Conservation (phyloP, 2,797 vertebrate genomes). For the Argyrosomus regius region DNA sequence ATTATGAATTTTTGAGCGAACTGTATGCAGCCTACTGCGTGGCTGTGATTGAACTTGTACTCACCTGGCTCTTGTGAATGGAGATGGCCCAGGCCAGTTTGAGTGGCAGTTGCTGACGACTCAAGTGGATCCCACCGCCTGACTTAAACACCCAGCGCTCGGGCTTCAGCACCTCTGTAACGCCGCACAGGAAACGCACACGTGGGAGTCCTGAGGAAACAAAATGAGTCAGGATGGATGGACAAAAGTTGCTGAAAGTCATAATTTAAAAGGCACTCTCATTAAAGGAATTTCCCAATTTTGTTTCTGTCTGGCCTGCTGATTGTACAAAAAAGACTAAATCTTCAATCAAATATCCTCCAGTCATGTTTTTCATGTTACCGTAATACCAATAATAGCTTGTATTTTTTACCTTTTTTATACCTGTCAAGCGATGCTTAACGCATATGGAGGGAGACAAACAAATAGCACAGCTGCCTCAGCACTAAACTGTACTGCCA, state of each 20-base stretch:
- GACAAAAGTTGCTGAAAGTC: background rate
- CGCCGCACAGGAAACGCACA: constrained; percentile 93
- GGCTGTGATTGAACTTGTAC: background rate
- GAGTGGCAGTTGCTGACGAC: constrained; percentile 94
- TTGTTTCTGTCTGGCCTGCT: background rate
- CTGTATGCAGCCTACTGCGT: background rate
- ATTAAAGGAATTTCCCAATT: too few species aligned
- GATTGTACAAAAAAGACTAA: background rate
- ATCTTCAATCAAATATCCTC: too few species aligned
- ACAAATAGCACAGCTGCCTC: too few species aligned
- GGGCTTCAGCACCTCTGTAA: constrained; percentile 87
- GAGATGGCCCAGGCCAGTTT: constrained; percentile 98
- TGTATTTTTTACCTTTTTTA: too few species aligned
- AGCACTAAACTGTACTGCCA: too few species aligned
- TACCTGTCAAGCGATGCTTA: too few species aligned
- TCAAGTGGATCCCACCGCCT: constrained; percentile 87
- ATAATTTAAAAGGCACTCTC: background rate
- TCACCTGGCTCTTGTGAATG: constrained; percentile 98
- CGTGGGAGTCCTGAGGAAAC: constrained; percentile 87
- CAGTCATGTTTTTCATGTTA: too few species aligned
- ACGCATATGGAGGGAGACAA: too few species aligned
- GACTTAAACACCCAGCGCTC: constrained; percentile 94
- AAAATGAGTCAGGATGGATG: background rate
- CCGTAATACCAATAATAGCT: too few species aligned
- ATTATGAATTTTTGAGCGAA: rapidly evolving